phyloP scores from a whole-genome alignment of 2,797 vertebrate species.

The Silurus aristotelis region DNA sequence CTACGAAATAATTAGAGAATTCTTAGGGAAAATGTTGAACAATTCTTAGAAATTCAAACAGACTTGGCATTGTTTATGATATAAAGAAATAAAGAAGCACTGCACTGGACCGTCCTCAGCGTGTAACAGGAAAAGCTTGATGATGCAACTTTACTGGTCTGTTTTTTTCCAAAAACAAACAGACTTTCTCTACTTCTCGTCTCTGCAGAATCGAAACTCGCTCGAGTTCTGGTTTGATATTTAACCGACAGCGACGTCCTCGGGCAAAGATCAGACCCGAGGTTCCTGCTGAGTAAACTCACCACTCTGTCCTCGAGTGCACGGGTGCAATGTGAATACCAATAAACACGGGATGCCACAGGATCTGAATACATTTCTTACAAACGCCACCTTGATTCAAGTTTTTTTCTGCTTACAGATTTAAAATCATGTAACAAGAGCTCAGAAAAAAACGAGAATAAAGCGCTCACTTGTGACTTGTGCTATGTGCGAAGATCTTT shows the following conservation, averaged over 20 bases:
- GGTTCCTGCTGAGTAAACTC: background rate
- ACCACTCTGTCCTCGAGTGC: background rate
- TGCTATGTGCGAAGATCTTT: no score
- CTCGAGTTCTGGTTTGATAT: conserved; percentile 32
- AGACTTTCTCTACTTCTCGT: background rate
- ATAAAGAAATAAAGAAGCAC: background rate
- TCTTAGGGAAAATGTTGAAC: no score
- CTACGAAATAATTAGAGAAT: no score
- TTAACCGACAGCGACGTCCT: conserved; percentile 31
- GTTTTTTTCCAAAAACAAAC: background rate
- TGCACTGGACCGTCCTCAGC: background rate
- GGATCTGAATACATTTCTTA: background rate
- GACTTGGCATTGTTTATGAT: background rate
- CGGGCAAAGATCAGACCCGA: conserved; percentile 38
- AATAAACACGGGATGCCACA: background rate
- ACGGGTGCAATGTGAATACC: background rate
- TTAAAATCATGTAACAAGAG: background rate
- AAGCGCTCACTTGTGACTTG: no score
- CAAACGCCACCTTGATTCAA: no score
- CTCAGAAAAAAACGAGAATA: no score
- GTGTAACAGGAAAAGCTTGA: background rate
- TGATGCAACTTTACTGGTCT: no score
- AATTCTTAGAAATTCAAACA: background rate
- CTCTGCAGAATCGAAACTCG: background rate
- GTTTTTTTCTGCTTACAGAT: background rate